Base-by-base conservation (phyloP, 2,888 invertebrate species). In the Diploptera punctata region DNA sequence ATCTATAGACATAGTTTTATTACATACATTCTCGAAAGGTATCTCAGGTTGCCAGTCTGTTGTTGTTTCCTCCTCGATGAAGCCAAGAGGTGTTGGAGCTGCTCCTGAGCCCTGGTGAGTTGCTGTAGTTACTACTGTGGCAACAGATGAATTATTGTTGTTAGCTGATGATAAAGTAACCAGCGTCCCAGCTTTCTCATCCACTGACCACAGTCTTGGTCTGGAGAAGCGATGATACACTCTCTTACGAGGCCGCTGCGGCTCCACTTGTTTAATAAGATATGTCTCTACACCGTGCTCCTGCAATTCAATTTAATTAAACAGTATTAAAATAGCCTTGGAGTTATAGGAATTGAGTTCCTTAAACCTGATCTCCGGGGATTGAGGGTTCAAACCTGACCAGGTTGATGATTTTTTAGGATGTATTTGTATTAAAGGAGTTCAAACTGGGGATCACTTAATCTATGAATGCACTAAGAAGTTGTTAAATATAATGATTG, bases 1-100 rank as follows among this genome's bases (percentile, higher is more conserved):
- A n/a, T n/a, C n/a, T n/a, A n/a, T n/a, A n/a, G n/a, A n/a, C n/a
- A n/a, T n/a, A n/a, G n/a, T n/a, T n/a, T 33, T 10, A 7, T 33
- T 16, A 79, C 85, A 83, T 85, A 95, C 95, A 84, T 95, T 94
- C 85, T 93, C 92, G 81, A 96, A 96, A 1, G 95, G 96, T 82
- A 95, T 94, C 85, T 96, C 96, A 0, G 96, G 95, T 24, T 90
- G 94, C 95, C 95, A 96, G 78, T 94, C 94, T 0, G 91, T 89
- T 0, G 90, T 90, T 72, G 89, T 88, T 78, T 94, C 94, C 49
- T 94, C 94, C 29, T 94, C 94, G 1, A 89, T 86, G 70, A 88
- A 87, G 77, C 86, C 85, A 78, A 86, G 87, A 3, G 57, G 13
- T 18, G 44, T 26, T 10, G 65, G 47, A 1, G 85, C 82, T 16